Evolutionary conservation across 23 tunicate species (phyloP).

Genomic region (Halocynthia roretzi): DNA sequence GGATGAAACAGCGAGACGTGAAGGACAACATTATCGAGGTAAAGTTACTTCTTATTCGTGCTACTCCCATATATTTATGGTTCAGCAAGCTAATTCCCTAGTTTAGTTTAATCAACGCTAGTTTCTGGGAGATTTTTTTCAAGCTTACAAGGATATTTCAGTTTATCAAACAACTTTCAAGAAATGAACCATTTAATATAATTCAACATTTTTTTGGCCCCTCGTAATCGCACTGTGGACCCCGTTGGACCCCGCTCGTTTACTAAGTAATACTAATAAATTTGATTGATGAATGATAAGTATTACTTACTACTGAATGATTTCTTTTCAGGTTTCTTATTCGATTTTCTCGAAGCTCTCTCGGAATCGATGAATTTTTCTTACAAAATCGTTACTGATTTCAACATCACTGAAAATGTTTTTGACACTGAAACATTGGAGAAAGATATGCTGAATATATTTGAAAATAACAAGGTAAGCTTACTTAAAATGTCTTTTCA

Average conservation of each 20-base stretch:
- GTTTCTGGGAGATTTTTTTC: no score
- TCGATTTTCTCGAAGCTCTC: constrained; percentile 21
- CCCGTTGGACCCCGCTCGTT: no score
- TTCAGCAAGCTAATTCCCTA: no score
- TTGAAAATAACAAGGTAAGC: constrained; percentile 36
- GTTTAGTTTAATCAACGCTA: no score
- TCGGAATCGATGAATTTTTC: constrained; percentile 33
- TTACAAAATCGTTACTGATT: constrained; percentile 23
- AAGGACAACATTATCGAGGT: constrained; percentile 23
- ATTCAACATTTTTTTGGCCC: no score
- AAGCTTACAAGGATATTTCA: no score
- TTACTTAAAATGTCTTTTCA: background rate
- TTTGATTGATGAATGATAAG: no score
- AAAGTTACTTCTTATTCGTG: background rate
- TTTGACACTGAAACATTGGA: constrained; percentile 25
- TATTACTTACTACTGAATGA: background rate
- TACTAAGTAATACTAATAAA: no score
- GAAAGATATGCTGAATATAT: constrained; percentile 17
- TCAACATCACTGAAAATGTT: constrained; percentile 4
- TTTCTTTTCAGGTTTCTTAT: constrained; percentile 28
- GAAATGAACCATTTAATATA: no score
- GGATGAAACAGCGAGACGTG: constrained; percentile 11
- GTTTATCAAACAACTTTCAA: no score
- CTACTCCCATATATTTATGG: background rate
- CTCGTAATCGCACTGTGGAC: no score